Conservation (phyloP, 2,797 vertebrate species). For the Sebastes minor region DNA sequence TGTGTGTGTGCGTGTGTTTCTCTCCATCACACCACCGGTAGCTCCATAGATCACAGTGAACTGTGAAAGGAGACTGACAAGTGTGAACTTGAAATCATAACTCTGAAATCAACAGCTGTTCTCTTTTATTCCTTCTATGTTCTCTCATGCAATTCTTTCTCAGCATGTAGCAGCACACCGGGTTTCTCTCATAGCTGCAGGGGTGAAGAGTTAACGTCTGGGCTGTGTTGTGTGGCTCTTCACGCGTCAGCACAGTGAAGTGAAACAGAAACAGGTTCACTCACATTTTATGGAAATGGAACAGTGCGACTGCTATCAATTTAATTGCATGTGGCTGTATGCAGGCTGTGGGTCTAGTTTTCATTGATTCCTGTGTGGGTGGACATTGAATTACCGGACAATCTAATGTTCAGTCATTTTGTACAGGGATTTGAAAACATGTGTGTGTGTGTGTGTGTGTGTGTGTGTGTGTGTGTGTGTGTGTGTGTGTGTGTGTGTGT, state of each 20-base stretch:
- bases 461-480: too few relatives aligned
- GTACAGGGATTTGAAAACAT: not conserved
- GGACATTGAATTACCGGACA: not conserved
- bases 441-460: too few relatives aligned
- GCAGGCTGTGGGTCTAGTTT: not conserved
- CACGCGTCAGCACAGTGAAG: not conserved
- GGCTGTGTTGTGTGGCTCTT: not conserved
- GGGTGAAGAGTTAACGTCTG: not conserved
- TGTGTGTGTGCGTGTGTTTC: not conserved
- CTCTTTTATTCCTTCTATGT: not conserved
- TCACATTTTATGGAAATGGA: not conserved
- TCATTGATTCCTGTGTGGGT: not conserved
- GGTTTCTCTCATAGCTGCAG: slow-evolving; percentile 7
- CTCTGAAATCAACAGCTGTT: slow-evolving; percentile 10
- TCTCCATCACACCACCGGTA: not conserved
- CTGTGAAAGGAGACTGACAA: not conserved
- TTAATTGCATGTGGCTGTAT: not conserved
- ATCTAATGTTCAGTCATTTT: not conserved
- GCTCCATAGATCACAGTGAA: not conserved
- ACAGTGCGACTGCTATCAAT: not conserved
- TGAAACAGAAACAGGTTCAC: not conserved
- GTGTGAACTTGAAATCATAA: not conserved
- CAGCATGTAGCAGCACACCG: slow-evolving; percentile 1
- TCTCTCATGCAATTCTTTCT: not conserved
- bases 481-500: too few relatives aligned